Conservation (phyloP, 2,113 vertebrate genomes). For the Ochotona princeps region DNA sequence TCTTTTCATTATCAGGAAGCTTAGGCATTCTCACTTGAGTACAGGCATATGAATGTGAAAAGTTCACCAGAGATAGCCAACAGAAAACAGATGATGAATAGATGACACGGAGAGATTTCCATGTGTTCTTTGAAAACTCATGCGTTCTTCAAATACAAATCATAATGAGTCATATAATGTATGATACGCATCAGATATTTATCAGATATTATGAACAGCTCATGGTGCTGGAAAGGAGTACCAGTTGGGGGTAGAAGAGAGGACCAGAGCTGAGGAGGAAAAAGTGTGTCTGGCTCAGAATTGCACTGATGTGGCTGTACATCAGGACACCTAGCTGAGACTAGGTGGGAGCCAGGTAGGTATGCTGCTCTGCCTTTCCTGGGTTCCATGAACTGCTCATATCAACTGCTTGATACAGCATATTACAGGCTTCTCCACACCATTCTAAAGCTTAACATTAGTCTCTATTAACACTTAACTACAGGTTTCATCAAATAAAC, state of each 20-base stretch:
- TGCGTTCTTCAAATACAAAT: not conserved
- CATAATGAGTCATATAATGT: not conserved
- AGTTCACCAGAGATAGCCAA: not conserved
- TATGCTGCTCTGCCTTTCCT: not conserved
- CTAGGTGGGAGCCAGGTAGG: no score
- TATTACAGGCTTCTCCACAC: not conserved
- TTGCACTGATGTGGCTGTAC: not conserved
- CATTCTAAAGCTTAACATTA: slow-evolving; percentile 2
- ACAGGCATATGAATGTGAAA: not conserved
- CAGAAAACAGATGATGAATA: not conserved
- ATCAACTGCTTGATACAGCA: not conserved
- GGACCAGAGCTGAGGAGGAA: not conserved
- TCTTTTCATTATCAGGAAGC: not conserved
- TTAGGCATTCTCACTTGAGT: not conserved
- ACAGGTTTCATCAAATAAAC: slow-evolving; percentile 68
- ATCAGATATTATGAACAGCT: not conserved
- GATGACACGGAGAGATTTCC: slow-evolving; percentile 10
- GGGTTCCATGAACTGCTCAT: not conserved
- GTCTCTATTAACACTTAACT: slow-evolving; percentile 68
- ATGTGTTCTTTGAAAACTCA: not conserved
- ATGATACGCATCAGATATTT: not conserved
- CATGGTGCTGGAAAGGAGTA: not conserved
- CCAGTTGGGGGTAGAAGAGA: not conserved
- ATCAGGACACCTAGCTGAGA: not conserved
- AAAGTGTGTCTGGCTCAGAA: not conserved